Evolutionary conservation across 2,888 invertebrate genomes (phyloP).

Genomic region (Heliconius ismenius): DNA sequence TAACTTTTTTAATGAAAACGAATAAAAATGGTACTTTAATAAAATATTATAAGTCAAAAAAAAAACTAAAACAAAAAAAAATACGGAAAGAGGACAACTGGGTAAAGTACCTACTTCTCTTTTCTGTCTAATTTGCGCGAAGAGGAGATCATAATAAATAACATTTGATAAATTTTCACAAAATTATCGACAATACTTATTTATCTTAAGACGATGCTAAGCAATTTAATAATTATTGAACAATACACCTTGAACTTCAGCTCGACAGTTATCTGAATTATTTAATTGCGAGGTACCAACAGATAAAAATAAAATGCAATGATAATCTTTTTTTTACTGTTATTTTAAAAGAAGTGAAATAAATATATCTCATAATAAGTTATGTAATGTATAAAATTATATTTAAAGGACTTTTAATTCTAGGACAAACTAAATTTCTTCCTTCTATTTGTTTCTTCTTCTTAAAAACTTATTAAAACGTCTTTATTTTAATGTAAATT

Average conservation of each 20-base stretch:
- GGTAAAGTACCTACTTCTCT: neutral
- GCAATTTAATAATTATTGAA: conserved; percentile 17
- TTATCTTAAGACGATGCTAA: neutral
- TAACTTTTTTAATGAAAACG: too few species aligned
- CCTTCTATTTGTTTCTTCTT: too few species aligned
- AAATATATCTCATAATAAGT: neutral
- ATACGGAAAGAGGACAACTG: neutral
- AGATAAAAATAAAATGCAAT: neutral
- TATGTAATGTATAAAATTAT: too few species aligned
- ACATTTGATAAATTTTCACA: neutral
- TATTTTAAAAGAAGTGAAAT: neutral
- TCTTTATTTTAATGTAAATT: too few species aligned
- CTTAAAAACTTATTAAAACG: too few species aligned
- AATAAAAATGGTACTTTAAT: neutral
- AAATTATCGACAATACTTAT: neutral
- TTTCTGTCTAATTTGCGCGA: neutral
- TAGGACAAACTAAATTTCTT: neutral
- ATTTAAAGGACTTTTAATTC: neutral
- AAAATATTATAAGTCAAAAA: neutral
- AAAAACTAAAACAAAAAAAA: neutral
- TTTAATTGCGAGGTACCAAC: neutral
- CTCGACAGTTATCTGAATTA: conserved; percentile 12
- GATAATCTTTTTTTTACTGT: neutral
- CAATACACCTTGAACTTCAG: conserved; percentile 15
- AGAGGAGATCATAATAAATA: neutral